Percentiles rank a stretch among this genome's conserved stretches.
Conservation (phyloP, 2,888 invertebrate genomes). For the Chymomyza fuscimana region DNA sequence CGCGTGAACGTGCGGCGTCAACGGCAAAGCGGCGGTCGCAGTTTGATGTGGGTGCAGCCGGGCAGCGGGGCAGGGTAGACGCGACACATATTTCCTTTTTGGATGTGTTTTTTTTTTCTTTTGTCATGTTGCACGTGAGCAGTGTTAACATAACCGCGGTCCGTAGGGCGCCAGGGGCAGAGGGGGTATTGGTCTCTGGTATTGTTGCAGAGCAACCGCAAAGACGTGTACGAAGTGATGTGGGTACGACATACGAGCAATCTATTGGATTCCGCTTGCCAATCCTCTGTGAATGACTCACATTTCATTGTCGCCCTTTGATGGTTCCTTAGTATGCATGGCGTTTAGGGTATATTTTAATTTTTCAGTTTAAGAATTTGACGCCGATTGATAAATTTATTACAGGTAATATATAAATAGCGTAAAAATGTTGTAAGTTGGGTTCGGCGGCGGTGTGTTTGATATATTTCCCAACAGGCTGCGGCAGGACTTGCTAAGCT, state of each 20-base stretch:
- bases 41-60: conserved; percentile 41
- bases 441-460: too few species aligned
- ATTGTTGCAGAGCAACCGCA: conserved; percentile 16
- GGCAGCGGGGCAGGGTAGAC: conserved; percentile 13
- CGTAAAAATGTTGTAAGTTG: neutral
- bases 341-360: neutral
- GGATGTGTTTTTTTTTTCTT: conserved; percentile 6
- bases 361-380: neutral
- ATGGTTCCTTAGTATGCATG: neutral
- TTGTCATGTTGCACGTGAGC: conserved; percentile 18
- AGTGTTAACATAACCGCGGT: conserved; percentile 10
- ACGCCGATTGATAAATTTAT: neutral
- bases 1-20: neutral
- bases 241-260: neutral
- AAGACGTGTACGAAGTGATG: conserved; percentile 4
- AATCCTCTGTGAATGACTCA: neutral
- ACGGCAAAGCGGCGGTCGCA: conserved; percentile 13
- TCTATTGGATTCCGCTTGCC: neutral
- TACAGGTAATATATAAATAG: neutral
- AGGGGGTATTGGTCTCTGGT: neutral
- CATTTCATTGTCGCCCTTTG: neutral
- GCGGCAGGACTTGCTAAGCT: too few species aligned
- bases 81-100: conserved; percentile 27
- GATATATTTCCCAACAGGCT: too few species aligned
- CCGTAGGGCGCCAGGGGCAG: conserved; percentile 12